phyloP scores from a whole-genome alignment of 2,113 vertebrate genomes.

The Clarias batrachus region DNA sequence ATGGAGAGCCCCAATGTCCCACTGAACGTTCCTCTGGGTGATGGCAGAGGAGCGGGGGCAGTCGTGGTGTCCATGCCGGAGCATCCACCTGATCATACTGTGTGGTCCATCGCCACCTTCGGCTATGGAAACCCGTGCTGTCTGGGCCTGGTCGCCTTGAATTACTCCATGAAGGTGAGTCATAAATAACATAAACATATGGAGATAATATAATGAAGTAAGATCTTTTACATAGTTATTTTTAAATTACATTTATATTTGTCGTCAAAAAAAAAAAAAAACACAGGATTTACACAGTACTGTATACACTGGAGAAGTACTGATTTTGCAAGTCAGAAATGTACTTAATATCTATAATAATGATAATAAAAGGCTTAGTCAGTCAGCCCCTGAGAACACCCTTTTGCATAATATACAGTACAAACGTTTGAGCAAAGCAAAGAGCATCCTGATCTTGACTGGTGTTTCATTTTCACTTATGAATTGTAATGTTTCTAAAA shows the following conservation, averaged over 20 bases:
- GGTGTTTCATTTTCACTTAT: neutral
- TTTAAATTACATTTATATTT: neutral
- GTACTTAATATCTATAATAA: neutral
- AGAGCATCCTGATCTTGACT: neutral
- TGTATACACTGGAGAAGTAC: neutral
- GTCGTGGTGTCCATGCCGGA: neutral
- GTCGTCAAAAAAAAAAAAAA: too few species aligned
- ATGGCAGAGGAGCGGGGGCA: neutral
- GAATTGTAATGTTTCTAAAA: neutral
- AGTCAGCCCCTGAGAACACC: neutral
- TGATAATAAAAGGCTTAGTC: neutral
- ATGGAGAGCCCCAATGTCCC: neutral
- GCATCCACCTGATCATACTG: conserved; percentile 51
- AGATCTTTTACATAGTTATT: neutral
- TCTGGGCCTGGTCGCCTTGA: conserved; percentile 57
- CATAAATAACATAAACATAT: neutral
- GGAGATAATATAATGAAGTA: neutral
- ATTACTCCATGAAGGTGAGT: conserved; percentile 63
- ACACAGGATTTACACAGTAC: too few species aligned
- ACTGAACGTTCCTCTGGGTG: neutral
- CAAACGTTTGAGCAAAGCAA: neutral
- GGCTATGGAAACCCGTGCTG: conserved; percentile 47
- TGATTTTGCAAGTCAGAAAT: neutral
- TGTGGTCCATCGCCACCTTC: conserved; percentile 57
- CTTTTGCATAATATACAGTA: neutral